phyloP scores from a whole-genome alignment of 2,888 invertebrate species.

The Lasioglossum villosulum region DNA sequence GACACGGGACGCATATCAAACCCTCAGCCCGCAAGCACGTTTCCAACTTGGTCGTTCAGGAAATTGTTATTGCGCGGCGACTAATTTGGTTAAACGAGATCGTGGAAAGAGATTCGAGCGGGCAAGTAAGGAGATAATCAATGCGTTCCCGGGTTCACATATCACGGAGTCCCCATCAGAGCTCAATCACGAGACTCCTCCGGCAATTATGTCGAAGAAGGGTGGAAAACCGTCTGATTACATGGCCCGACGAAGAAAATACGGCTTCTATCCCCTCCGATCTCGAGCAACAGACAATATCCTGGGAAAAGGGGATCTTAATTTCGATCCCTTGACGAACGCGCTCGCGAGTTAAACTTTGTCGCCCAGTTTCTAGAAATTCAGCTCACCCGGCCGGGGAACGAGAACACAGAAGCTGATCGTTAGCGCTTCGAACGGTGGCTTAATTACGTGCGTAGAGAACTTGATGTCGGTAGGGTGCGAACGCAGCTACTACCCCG shows the following conservation, averaged over 20 bases:
- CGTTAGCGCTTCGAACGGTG: slow-evolving; percentile 56
- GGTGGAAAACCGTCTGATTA: slow-evolving; percentile 9
- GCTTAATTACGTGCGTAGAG: slow-evolving; percentile 63
- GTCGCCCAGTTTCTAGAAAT: slow-evolving; percentile 54
- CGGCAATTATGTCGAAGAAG: not conserved
- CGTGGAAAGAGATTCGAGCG: not conserved
- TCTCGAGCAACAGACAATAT: slow-evolving; percentile 26
- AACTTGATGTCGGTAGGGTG: slow-evolving; percentile 29
- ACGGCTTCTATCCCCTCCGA: not conserved
- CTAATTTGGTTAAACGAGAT: not conserved
- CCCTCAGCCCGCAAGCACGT: not conserved
- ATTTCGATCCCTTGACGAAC: slow-evolving; percentile 48
- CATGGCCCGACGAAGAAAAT: slow-evolving; percentile 23
- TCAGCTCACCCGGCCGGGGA: slow-evolving; percentile 15
- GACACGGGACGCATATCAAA: not conserved
- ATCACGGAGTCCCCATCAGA: not conserved
- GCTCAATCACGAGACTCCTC: slow-evolving; percentile 1
- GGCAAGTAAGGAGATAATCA: not conserved
- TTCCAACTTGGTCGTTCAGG: not conserved
- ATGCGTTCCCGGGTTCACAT: not conserved
- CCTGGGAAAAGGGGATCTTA: slow-evolving; percentile 32
- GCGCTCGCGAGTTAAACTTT: slow-evolving; percentile 54
- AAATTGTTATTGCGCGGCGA: not conserved
- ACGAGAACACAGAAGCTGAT: slow-evolving; percentile 44
- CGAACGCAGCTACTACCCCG: slow-evolving; percentile 25